Conservation (phyloP, 2,113 vertebrate species). For the Hydrochoerus hydrochaeris region DNA sequence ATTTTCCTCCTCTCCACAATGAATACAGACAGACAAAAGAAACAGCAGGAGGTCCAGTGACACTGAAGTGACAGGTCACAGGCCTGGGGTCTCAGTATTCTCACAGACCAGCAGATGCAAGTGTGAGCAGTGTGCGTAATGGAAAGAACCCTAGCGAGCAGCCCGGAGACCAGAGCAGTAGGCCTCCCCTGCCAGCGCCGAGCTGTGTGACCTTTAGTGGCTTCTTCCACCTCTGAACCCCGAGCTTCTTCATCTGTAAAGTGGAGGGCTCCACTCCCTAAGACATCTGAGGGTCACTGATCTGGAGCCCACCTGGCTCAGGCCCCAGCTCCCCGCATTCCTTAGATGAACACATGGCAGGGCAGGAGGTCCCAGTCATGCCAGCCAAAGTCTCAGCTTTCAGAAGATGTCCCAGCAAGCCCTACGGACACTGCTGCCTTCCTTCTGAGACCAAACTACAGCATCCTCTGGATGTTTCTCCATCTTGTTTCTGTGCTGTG, state of each 20-base stretch:
- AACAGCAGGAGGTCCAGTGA: not conserved
- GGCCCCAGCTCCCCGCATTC: slow-evolving; percentile 7
- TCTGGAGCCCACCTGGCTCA: not conserved
- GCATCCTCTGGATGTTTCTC: not conserved
- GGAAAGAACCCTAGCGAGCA: not conserved
- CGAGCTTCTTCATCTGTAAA: slow-evolving; percentile 30
- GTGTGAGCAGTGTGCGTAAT: not conserved
- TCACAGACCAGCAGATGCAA: not conserved
- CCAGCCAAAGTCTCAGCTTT: not conserved
- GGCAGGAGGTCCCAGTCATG: not conserved
- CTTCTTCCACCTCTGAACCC: not conserved
- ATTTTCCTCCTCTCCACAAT: slow-evolving; percentile 6
- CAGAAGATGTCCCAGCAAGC: not conserved
- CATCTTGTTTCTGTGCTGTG: not conserved
- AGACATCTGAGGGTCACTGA: not conserved
- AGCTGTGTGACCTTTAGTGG: not conserved
- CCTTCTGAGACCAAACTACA: not conserved
- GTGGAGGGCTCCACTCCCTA: not conserved
- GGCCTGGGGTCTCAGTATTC: not conserved
- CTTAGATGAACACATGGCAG: not conserved
- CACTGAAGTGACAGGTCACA: not conserved
- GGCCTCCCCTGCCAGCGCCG: not conserved
- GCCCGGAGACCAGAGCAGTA: not conserved
- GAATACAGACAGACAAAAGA: not conserved
- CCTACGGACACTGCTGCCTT: not conserved